These are phyloP conservation scores for Strigops habroptila DNA, from an alignment of 2,113 vertebrate genomes.

Conservation along the genomic window DNA sequence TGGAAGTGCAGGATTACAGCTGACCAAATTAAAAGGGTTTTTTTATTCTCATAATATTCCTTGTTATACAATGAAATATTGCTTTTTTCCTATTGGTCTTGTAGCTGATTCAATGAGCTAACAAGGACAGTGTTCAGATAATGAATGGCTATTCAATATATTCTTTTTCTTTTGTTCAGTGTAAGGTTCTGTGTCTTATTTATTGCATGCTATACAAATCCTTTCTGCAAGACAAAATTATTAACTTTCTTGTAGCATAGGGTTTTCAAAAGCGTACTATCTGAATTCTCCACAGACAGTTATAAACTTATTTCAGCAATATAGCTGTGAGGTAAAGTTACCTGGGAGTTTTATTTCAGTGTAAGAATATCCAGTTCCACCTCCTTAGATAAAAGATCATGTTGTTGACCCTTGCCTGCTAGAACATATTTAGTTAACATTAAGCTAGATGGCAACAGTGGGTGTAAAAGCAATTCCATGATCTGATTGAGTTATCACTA, in stretches of 20 bases:
- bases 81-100: background rate
- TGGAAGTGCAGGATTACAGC: background rate
- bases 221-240: background rate
- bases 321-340: background rate
- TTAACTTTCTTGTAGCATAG: background rate
- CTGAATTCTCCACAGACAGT: background rate
- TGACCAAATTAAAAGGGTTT: background rate
- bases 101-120: background rate
- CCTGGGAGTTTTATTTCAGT: background rate
- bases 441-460: background rate
- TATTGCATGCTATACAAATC: background rate
- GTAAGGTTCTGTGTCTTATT: background rate
- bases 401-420: accelerated
- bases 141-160: background rate
- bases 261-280: background rate
- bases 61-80: background rate
- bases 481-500: background rate
- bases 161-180: background rate
- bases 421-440: background rate
- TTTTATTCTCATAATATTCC: background rate
- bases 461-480: background rate
- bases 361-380: background rate
- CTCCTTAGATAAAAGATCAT: background rate
- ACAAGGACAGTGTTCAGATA: background rate
- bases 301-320: background rate